phyloP scores from a whole-genome alignment of 2,888 invertebrate species.

The Macrophya alboannulata region DNA sequence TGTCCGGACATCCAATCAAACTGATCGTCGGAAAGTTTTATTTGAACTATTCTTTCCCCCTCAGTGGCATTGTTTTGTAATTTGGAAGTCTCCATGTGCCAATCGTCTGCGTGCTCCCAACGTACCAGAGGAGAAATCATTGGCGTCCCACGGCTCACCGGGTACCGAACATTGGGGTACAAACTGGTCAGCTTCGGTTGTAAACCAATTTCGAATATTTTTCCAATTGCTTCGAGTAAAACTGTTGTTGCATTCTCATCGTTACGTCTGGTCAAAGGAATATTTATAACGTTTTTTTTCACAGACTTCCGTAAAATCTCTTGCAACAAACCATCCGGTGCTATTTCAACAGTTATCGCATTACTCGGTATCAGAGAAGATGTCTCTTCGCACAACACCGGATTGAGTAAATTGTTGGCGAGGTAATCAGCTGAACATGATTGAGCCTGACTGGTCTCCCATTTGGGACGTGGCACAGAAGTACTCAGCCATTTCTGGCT shows the following conservation, averaged over 20 bases:
- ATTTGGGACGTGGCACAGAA: conserved; percentile 82
- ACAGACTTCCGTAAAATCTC: conserved; percentile 85
- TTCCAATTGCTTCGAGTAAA: conserved; percentile 80
- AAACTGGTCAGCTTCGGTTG: conserved; percentile 81
- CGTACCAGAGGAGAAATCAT: conserved; percentile 82
- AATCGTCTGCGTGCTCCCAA: conserved; percentile 81
- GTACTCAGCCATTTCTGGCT: conserved; percentile 83
- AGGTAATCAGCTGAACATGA: conserved; percentile 83
- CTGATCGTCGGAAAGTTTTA: conserved; percentile 85
- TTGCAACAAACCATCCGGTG: conserved; percentile 87
- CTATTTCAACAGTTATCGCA: conserved; percentile 87
- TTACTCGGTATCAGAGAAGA: conserved; percentile 84
- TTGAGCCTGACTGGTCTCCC: conserved; percentile 80
- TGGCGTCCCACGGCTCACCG: conserved; percentile 82
- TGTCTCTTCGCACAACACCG: conserved; percentile 84
- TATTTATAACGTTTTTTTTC: conserved; percentile 81
- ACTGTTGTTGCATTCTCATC: conserved; percentile 80
- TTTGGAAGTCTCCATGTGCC: conserved; percentile 86
- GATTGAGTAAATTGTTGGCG: conserved; percentile 81
- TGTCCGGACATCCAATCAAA: conserved; percentile 89
- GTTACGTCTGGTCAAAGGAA: conserved; percentile 84
- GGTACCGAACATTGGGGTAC: conserved; percentile 80
- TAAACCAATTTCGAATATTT: conserved; percentile 82
- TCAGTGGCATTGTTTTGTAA: conserved; percentile 86
- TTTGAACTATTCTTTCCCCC: conserved; percentile 84